Conservation (phyloP, 2,888 invertebrate genomes). For the Beris morrisii region DNA sequence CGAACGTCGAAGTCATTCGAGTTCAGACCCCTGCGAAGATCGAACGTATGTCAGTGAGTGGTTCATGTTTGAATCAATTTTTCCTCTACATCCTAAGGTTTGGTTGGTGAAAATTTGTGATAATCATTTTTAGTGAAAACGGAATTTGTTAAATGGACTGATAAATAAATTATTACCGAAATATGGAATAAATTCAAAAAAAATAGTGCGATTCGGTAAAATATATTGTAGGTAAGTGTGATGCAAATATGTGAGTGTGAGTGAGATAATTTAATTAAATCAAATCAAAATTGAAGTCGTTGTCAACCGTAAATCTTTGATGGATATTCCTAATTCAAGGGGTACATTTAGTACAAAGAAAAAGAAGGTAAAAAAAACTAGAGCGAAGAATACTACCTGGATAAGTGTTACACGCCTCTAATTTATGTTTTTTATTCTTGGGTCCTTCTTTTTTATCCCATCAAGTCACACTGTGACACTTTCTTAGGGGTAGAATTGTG, state of each 20-base stretch:
- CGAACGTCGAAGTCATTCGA: conserved; percentile 5
- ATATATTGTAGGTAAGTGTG: too few species aligned
- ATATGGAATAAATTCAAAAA: too few species aligned
- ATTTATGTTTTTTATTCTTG: conserved; percentile 37
- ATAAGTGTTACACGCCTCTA: conserved; percentile 39
- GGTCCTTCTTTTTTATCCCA: conserved; percentile 26
- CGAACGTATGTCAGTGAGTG: conserved; percentile 3
- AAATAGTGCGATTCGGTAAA: too few species aligned
- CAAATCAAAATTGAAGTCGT: conserved; percentile 11
- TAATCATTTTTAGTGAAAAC: too few species aligned
- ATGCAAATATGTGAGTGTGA: too few species aligned
- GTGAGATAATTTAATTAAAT: conserved; percentile 27
- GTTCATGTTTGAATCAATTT: too few species aligned
- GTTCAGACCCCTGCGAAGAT: conserved; percentile 17
- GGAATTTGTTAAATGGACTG: too few species aligned
- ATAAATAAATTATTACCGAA: too few species aligned
- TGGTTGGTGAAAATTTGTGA: too few species aligned
- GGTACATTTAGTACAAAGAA: background rate
- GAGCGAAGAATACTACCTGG: conserved; percentile 28
- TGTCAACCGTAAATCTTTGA: conserved; percentile 5
- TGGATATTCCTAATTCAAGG: conserved; percentile 1
- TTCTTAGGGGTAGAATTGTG: conserved; percentile 13
- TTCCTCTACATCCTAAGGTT: too few species aligned
- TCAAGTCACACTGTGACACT: conserved; percentile 18
- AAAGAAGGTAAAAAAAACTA: background rate